Conservation (phyloP, 2,888 invertebrate genomes). For the Dascillus cervinus region DNA sequence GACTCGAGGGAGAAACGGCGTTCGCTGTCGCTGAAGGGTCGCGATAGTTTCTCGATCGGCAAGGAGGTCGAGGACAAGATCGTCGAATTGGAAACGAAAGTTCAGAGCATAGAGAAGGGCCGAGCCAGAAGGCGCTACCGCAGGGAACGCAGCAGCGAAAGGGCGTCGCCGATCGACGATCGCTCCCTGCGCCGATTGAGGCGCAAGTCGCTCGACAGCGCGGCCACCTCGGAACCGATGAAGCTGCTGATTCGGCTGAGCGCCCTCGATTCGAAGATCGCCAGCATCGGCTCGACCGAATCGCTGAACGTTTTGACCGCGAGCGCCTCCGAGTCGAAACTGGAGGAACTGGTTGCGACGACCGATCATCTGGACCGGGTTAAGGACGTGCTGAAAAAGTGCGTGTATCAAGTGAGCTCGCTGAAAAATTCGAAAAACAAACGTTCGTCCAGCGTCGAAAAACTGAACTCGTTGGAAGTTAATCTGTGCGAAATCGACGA, state of each 20-base stretch:
- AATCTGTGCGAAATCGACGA: slow-evolving; percentile 56
- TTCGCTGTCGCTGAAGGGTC: slow-evolving; percentile 71
- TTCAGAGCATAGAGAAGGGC: slow-evolving; percentile 55
- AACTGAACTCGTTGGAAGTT: slow-evolving; percentile 58
- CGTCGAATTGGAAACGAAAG: slow-evolving; percentile 71
- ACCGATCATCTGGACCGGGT: slow-evolving; percentile 52
- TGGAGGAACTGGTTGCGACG: slow-evolving; percentile 20
- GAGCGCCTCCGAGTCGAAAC: slow-evolving; percentile 31
- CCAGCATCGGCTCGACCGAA: slow-evolving; percentile 55
- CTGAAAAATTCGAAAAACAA: slow-evolving; percentile 54
- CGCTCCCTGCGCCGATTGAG: slow-evolving; percentile 52
- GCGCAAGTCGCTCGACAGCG: slow-evolving; percentile 71
- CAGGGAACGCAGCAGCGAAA: slow-evolving; percentile 43
- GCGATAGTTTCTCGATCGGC: slow-evolving; percentile 70
- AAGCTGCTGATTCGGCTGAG: slow-evolving; percentile 70
- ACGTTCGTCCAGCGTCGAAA: slow-evolving; percentile 57
- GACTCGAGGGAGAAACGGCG: slow-evolving; percentile 72
- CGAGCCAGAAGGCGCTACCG: slow-evolving; percentile 42
- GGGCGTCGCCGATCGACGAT: slow-evolving; percentile 39
- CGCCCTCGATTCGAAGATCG: slow-evolving; percentile 69
- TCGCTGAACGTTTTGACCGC: slow-evolving; percentile 44
- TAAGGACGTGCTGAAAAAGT: slow-evolving; percentile 60
- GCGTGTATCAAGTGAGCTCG: slow-evolving; percentile 55
- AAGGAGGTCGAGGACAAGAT: slow-evolving; percentile 82
- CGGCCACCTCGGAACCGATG: slow-evolving; percentile 70